Evolutionary conservation across 2,113 vertebrate species (phyloP).

Genomic region (Solea senegalensis): DNA sequence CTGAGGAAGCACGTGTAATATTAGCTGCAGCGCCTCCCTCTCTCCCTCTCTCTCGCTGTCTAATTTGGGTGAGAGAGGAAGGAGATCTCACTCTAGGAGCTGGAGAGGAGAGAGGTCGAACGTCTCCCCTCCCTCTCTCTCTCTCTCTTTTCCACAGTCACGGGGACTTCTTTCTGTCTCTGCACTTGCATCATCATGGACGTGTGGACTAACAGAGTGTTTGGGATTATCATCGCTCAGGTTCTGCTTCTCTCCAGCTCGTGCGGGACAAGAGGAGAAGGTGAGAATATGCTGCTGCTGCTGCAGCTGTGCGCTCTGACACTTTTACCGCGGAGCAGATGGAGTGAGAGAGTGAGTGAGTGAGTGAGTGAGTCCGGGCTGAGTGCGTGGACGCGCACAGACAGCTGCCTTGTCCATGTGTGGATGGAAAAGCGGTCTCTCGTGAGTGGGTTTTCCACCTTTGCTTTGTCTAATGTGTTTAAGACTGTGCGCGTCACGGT

Average conservation of each 20-base stretch:
- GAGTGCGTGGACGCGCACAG: too few species aligned
- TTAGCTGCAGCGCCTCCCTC: too few species aligned
- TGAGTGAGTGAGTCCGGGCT: neutral
- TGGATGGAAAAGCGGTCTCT: too few species aligned
- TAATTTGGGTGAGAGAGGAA: too few species aligned
- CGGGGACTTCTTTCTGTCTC: conserved; percentile 34
- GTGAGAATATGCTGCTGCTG: conserved; percentile 34
- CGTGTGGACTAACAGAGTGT: conserved; percentile 38
- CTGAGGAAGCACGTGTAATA: too few species aligned
- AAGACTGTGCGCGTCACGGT: conserved; percentile 5
- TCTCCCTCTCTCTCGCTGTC: neutral
- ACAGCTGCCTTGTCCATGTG: too few species aligned
- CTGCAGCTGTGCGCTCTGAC: neutral
- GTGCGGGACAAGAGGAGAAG: conserved; percentile 54
- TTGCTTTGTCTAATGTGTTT: too few species aligned
- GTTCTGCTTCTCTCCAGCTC: conserved; percentile 48
- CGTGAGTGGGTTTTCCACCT: too few species aligned
- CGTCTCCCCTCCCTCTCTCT: neutral
- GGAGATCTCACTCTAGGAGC: neutral
- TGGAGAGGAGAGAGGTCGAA: neutral
- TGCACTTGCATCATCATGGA: conserved; percentile 43
- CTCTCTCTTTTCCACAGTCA: neutral
- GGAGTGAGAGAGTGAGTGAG: neutral
- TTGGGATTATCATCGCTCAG: conserved; percentile 56
- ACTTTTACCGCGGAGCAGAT: conserved; percentile 6